phyloP scores from a whole-genome alignment of 2,888 invertebrate species.

The Minunthozetes semirufus region DNA sequence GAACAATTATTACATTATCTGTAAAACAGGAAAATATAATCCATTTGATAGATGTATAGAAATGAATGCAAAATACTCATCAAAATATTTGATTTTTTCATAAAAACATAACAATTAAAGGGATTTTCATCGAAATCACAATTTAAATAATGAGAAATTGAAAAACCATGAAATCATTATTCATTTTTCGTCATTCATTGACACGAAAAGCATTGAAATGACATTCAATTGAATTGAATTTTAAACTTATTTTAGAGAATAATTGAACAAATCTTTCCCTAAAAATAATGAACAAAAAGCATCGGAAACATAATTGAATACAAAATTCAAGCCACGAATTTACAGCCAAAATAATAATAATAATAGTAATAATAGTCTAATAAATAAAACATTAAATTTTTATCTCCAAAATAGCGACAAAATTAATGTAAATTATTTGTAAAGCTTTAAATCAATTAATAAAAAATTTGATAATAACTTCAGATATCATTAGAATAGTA shows the following conservation, averaged over 20 bases:
- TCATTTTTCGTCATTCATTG: not conserved
- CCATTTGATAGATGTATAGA: not conserved
- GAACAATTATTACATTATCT: not conserved
- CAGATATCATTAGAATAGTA: slow-evolving; percentile 7
- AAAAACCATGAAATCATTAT: not conserved
- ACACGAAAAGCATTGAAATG: not conserved
- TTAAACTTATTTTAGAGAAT: not conserved
- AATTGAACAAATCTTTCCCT: not conserved
- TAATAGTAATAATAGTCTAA: not conserved
- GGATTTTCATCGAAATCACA: not conserved
- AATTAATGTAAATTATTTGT: slow-evolving; percentile 17
- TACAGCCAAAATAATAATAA: not conserved
- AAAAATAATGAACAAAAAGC: slow-evolving; percentile 7
- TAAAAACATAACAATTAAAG: not conserved
- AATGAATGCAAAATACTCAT: not conserved
- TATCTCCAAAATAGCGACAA: slow-evolving; percentile 3
- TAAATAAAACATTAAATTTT: slow-evolving; percentile 15
- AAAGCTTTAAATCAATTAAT: slow-evolving; percentile 13
- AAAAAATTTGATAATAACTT: not conserved
- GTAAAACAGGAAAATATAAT: slow-evolving; percentile 12
- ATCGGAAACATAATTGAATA: slow-evolving; percentile 3
- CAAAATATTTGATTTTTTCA: not conserved
- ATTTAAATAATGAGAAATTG: not conserved
- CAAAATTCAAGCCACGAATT: slow-evolving; percentile 11
- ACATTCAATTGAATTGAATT: not conserved